Conservation (phyloP, 2,113 vertebrate species). For the Cynocephalus volans region DNA sequence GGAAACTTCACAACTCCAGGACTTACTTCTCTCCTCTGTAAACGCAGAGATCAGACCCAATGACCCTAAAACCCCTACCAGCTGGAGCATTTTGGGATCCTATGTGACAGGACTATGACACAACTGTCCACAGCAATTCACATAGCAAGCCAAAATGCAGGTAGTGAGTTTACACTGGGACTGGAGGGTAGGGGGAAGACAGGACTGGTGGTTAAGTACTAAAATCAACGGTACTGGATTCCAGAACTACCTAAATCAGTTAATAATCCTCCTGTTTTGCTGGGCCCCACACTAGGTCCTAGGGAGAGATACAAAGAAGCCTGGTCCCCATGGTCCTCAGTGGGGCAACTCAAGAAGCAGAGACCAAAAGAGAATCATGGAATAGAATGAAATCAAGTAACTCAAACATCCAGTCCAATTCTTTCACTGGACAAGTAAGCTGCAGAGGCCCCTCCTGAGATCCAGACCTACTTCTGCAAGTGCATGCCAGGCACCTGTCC, state of each 20-base stretch:
- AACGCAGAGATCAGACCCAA: not conserved
- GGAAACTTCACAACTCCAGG: not conserved
- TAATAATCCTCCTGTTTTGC: not conserved
- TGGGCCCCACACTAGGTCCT: not conserved
- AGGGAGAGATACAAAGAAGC: not conserved
- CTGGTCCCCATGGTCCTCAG: too few species aligned
- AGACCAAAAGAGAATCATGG: not conserved
- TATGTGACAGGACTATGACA: not conserved
- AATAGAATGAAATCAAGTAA: not conserved
- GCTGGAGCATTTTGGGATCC: not conserved
- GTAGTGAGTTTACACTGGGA: not conserved
- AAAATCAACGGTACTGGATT: not conserved
- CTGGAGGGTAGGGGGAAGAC: not conserved
- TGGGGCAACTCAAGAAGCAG: not conserved
- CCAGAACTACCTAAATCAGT: not conserved
- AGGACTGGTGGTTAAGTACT: not conserved
- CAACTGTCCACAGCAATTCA: not conserved
- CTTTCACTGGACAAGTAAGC: not conserved
- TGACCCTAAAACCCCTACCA: not conserved
- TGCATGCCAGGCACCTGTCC: accelerated
- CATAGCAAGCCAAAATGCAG: not conserved
- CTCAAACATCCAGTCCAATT: not conserved
- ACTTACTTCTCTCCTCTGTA: not conserved
- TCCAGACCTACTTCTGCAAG: too few species aligned
- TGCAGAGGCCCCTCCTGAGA: not conserved